These are phyloP conservation scores for Crambe crambe DNA, from an alignment of 37 sponge, comb jelly and placozoan species.

Conservation along the genomic window DNA sequence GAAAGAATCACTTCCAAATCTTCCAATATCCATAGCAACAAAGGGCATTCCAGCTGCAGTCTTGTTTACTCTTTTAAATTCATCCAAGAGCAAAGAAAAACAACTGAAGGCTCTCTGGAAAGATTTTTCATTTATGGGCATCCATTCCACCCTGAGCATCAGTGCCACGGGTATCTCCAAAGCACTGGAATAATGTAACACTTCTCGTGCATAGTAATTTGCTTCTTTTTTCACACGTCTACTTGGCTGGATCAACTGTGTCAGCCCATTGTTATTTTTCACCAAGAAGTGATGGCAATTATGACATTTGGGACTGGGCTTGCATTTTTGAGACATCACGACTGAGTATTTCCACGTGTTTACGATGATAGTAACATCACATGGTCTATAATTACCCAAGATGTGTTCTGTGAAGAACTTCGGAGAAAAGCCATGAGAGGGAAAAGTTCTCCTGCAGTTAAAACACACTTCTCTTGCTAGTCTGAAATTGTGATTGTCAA, in stretches of 20 bases:
- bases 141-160: constrained; percentile 44
- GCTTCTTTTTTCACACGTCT: neutral
- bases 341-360: constrained; percentile 44
- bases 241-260: neutral
- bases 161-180: neutral
- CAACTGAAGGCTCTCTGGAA: neutral
- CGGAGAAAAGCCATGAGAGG: neutral
- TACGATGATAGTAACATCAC: constrained; percentile 29
- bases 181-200: neutral
- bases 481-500: neutral
- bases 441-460: neutral
- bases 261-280: neutral
- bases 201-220: neutral
- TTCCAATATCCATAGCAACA: constrained; percentile 43
- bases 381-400: constrained; percentile 12
- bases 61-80: neutral
- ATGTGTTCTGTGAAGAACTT: constrained; percentile 8
- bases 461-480: constrained; percentile 31
- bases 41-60: neutral
- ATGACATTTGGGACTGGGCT: neutral
- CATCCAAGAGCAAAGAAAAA: neutral
- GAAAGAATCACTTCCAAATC: constrained; percentile 40
- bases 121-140: neutral
- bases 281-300: neutral
- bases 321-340: constrained; percentile 5